Evolutionary conservation across 2,797 vertebrate genomes (phyloP).

Genomic region (Pelodytes ibericus): DNA sequence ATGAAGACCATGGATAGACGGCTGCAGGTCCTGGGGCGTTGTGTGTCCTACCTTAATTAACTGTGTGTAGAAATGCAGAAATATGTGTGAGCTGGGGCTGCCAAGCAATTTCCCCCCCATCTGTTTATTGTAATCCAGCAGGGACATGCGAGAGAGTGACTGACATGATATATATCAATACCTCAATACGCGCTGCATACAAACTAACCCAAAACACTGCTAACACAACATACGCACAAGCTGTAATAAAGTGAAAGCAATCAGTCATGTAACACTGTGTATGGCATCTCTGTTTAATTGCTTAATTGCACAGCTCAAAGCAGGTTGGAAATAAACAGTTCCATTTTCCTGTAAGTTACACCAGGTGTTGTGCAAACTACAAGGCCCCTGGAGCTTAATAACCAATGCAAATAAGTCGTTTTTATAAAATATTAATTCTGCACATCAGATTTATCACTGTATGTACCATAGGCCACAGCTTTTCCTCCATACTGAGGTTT

Average conservation of each 20-base stretch:
- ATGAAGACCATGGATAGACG: constrained; percentile 2
- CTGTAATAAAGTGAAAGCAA: not conserved
- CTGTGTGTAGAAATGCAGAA: constrained; percentile 18
- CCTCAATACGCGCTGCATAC: not conserved
- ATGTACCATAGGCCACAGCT: no score
- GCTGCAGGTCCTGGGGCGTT: constrained; percentile 12
- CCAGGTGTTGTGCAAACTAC: not conserved
- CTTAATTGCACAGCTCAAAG: not conserved
- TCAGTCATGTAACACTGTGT: not conserved
- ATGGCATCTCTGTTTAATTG: not conserved
- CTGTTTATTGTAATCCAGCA: constrained; percentile 8
- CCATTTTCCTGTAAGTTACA: not conserved
- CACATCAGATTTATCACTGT: no score
- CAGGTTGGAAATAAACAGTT: not conserved
- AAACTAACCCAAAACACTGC: not conserved
- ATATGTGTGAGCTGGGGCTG: constrained; percentile 1
- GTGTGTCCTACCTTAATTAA: constrained; percentile 31
- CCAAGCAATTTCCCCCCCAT: constrained; percentile 21
- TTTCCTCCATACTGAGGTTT: no score
- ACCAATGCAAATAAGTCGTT: no score
- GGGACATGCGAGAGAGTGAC: constrained; percentile 6
- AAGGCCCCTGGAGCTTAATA: no score
- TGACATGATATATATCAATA: constrained; percentile 15
- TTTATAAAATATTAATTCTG: no score
- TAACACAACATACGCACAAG: not conserved